Evolutionary conservation across 2,113 vertebrate genomes (phyloP).

Genomic region (Hippocampus barbouri): DNA sequence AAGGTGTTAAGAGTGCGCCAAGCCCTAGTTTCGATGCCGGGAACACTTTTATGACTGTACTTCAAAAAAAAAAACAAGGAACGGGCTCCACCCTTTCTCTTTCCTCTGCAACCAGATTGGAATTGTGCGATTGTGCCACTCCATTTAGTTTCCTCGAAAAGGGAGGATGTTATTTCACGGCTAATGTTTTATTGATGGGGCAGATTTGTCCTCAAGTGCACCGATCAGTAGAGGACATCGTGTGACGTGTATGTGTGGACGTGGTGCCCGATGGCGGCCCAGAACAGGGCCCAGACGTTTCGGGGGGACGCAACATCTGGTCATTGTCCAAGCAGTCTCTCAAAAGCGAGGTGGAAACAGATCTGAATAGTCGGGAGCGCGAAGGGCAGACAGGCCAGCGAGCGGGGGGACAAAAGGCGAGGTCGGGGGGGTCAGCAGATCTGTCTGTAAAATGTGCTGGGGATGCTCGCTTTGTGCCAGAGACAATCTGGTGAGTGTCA

Average conservation of each 20-base stretch:
- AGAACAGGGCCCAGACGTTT: not conserved
- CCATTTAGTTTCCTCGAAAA: conserved; percentile 29
- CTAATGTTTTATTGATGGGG: conserved; percentile 28
- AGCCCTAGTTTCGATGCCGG: conserved; percentile 48
- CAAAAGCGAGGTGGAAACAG: too few relatives aligned
- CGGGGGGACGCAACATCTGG: not conserved
- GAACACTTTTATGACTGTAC: conserved; percentile 61
- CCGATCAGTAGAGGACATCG: not conserved
- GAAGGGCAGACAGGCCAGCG: too few relatives aligned
- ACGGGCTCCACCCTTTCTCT: conserved; percentile 58
- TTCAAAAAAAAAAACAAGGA: conserved; percentile 55
- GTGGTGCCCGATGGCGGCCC: not conserved
- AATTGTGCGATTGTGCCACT: conserved; percentile 45
- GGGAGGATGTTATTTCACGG: conserved; percentile 37
- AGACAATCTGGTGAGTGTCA: too few relatives aligned
- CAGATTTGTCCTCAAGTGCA: conserved; percentile 23
- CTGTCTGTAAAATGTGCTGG: not conserved
- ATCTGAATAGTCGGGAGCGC: not conserved
- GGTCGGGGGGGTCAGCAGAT: not conserved
- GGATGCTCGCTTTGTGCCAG: not conserved
- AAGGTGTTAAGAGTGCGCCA: conserved; percentile 31
- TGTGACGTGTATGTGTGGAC: not conserved
- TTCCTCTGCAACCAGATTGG: conserved; percentile 43
- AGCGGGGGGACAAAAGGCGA: too few relatives aligned
- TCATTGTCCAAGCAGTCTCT: not conserved